Base-by-base conservation (phyloP, 2,113 vertebrate genomes). In the Protomyctophum bolini region DNA sequence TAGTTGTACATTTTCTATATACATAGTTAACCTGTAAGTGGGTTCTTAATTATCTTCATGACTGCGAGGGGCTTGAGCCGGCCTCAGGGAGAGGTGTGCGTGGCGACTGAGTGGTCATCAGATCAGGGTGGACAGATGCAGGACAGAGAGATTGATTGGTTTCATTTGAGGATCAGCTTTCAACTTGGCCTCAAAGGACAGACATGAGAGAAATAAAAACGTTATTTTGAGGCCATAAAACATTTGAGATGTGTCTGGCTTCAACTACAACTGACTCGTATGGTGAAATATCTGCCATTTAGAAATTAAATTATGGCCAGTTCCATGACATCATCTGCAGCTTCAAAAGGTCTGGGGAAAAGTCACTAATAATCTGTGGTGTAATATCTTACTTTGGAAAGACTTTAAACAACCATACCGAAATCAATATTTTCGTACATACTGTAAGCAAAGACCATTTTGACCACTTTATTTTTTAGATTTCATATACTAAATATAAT, bases 151-250 rank as follows among this genome's bases (percentile, higher is more conserved):
- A 73, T 58, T 74, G 81, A 85, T 77, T 77, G 79, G 70, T 86
- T 81, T 83, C 72, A 83, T 81, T 81, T 63, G 70, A 80, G 71
- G 77, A 88, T 92, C 77, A 14, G 48, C 65, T 89, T 91, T 87
- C 87, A 80, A 73, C 72, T 88, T 3, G 52, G 70, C 66, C 73
- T 66, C 10, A 3, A 58, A 47, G 81, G 58, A 74, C 28, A 5
- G 70, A 66, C 77, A 64, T 15, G 9, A 62, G 78, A 81, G 84
- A 41, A 41, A 41, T 72, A 64, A 59, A 64, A 59, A 70, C 75
- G 48, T 7, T 46, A 71, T 65, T 79, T 68, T 75, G 10, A 6
- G 48, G 76, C 58, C 1, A 28, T 33, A 15, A 60, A 68, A 48
- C 47, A 33, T 9, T 41, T 59, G 58, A 58, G 62, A 81, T 67